Evolutionary conservation across 2,888 invertebrate genomes (phyloP).

Genomic region (Thyatira batis): DNA sequence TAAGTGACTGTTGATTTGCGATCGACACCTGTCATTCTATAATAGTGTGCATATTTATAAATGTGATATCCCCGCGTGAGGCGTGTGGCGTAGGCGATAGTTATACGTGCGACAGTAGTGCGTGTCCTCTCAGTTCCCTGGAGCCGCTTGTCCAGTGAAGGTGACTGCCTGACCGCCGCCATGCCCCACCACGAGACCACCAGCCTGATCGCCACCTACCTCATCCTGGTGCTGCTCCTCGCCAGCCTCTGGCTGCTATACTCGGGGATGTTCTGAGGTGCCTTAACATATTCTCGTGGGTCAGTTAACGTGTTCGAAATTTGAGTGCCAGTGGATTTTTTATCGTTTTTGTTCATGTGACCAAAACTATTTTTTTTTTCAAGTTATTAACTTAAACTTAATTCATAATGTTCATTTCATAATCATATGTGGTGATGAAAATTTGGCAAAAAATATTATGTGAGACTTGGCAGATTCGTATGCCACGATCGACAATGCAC

Average conservation of each 20-base stretch:
- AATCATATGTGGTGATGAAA: no score
- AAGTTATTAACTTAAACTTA: no score
- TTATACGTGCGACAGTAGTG: constrained; percentile 39
- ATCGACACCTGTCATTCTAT: constrained; percentile 56
- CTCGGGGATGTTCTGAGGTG: constrained; percentile 83
- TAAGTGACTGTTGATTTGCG: constrained; percentile 22
- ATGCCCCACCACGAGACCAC: constrained; percentile 84
- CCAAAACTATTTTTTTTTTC: no score
- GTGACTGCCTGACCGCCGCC: constrained; percentile 43
- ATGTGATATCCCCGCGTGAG: constrained; percentile 52
- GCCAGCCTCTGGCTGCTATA: constrained; percentile 86
- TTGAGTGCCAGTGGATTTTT: background rate
- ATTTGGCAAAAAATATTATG: no score
- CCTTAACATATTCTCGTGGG: constrained; percentile 19
- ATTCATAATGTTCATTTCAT: no score
- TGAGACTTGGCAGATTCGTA: no score
- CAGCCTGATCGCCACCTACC: constrained; percentile 86
- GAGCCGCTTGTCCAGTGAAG: constrained; percentile 65
- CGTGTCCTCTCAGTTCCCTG: constrained; percentile 60
- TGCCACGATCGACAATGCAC: no score
- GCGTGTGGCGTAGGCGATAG: constrained; percentile 58
- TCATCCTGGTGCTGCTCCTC: constrained; percentile 85
- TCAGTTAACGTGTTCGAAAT: background rate
- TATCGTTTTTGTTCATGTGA: no score
- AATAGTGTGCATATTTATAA: constrained; percentile 65